phyloP scores from a whole-genome alignment of 1,140 invertebrate species.

The Hetaerina americana region DNA sequence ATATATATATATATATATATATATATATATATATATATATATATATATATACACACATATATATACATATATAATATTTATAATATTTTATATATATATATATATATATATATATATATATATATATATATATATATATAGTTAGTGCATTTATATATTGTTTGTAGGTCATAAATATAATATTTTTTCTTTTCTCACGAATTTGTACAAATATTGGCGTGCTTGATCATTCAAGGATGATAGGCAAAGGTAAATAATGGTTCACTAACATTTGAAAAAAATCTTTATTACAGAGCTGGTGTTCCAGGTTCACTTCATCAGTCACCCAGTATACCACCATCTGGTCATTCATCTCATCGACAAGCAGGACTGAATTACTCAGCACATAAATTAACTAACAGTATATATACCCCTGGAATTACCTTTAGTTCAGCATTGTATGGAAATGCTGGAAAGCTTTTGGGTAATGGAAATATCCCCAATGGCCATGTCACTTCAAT shows the following conservation, averaged over 20 bases:
- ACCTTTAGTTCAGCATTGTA: conserved; percentile 10
- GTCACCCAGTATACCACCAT: not conserved
- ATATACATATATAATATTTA: too few species aligned
- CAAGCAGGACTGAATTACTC: not conserved
- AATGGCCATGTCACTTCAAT: not conserved
- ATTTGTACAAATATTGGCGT: too few species aligned
- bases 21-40: too few species aligned
- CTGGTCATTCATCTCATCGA: not conserved
- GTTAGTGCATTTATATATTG: too few species aligned
- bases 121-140: too few species aligned
- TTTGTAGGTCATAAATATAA: too few species aligned
- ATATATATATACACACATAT: too few species aligned
- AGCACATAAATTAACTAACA: not conserved
- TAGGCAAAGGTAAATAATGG: not conserved
- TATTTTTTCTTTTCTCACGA: too few species aligned
- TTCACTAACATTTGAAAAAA: not conserved
- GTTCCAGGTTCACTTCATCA: not conserved
- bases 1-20: too few species aligned
- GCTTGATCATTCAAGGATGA: too few species aligned
- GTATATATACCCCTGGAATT: not conserved
- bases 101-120: too few species aligned
- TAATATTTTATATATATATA: too few species aligned
- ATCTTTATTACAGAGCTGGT: conserved; percentile 4
- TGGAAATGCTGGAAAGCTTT: conserved; percentile 9
- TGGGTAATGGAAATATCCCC: conserved; percentile 5